phyloP scores from a whole-genome alignment of 2,113 vertebrate genomes.

The Corythaeola cristata region DNA sequence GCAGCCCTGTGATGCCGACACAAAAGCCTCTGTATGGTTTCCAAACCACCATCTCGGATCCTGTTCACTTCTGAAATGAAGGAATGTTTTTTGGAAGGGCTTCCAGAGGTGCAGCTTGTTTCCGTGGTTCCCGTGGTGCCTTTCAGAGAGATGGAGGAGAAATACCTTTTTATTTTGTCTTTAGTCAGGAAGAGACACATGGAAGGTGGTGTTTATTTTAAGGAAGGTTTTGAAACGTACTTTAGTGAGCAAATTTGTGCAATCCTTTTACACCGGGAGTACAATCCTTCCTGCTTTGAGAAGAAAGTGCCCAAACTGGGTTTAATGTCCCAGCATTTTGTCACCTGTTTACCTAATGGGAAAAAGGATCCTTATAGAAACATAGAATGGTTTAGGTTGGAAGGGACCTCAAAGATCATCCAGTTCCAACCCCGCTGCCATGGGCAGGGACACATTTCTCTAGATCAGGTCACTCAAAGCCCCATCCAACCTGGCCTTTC shows the following conservation, averaged over 20 bases:
- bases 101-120: neutral
- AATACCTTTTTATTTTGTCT: neutral
- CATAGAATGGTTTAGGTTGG: too few relatives aligned
- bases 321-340: neutral
- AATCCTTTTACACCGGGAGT: neutral
- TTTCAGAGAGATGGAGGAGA: neutral
- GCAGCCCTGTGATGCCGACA: neutral
- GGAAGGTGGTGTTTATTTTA: neutral
- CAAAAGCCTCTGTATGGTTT: neutral
- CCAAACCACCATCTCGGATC: neutral
- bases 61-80: neutral
- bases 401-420: too few relatives aligned
- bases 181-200: neutral
- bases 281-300: neutral
- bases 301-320: neutral
- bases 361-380: neutral
- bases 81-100: neutral
- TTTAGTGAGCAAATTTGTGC: neutral
- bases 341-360: neutral
- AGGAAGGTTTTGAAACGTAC: neutral
- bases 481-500: too few relatives aligned
- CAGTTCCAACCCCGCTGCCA: too few relatives aligned
- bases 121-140: neutral
- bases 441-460: too few relatives aligned
- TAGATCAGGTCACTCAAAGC: too few relatives aligned